phyloP scores from a whole-genome alignment of 2,797 vertebrate species.

The Girardinus metallicus region DNA sequence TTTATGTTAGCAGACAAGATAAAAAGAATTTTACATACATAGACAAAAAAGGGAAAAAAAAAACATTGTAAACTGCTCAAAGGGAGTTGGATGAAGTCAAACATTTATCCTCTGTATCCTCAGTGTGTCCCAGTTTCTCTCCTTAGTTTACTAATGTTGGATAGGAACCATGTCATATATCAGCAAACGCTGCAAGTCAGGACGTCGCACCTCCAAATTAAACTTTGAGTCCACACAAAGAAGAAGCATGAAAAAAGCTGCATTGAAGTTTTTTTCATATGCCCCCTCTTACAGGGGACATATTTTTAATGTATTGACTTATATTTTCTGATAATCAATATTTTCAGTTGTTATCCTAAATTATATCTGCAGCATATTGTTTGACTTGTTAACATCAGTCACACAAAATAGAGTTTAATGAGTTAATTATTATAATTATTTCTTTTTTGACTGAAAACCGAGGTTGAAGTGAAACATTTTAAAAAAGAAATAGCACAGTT shows the following conservation, averaged over 20 bases:
- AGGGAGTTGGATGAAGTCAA: not conserved
- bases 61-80: not conserved
- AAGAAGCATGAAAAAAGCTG: not conserved
- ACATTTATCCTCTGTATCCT: not conserved
- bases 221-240: not conserved
- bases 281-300: not conserved
- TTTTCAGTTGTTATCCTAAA: not conserved
- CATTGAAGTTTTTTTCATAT: not conserved
- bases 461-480: not conserved
- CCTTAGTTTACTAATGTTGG: not conserved
- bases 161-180: not conserved
- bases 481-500: not conserved
- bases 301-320: not conserved
- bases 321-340: not conserved
- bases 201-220: not conserved
- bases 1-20: not conserved
- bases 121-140: not conserved
- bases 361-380: conserved; percentile 1
- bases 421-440: not conserved
- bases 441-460: not conserved
- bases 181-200: not conserved
- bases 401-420: not conserved
- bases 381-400: not conserved
- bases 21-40: not conserved
- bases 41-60: not conserved